Base-by-base conservation (phyloP, 2,797 vertebrate genomes). In the Acanthis flammea region DNA sequence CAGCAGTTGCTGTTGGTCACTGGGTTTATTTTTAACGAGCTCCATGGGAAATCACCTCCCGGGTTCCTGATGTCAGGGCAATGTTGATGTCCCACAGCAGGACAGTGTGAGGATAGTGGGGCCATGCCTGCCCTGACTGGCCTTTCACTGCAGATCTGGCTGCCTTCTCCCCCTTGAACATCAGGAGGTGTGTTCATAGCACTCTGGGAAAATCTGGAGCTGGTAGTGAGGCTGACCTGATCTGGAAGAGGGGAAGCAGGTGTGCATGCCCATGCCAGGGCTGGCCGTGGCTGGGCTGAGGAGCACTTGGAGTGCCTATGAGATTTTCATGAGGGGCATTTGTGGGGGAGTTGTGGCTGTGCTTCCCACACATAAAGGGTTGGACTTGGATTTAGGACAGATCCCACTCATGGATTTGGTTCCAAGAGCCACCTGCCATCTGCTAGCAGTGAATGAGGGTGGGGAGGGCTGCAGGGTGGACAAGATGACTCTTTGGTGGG, bases 401-500 rank as follows among this genome's bases (percentile, higher is more conserved):
- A 78, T 93, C 15, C 12, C 1, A 2, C 41, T 62, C 21, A 6
- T 0, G 4, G 24, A 18, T 84, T 84, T 74, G 70, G 17, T 67
- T 86, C 12, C 0, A 6, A 72, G 85, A 77, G 37, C 51, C 0
- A 0, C 33, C 23, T 6, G 8, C 33, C 23, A 14, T 80, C 21
- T 7, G 4, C 53, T 51, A 19, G 53, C 6, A 13, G 31, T 37
- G 42, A 28, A 39, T 53, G 70, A 88, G 28, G 11, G 27, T 41
- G 16, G n/a, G 7, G n/a, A 83, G 57, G n/a, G n/a, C 35, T 50
- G n/a, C 19, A 19, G 19, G 2, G 37, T 27, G 7, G 18, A 25
- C 0, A 11, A 30, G 14, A 53, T 14, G 25, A 31, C 7, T 9
- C 11, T 12, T 51, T 4, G 1, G 6, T 55, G 39, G 10, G 10